Conservation (phyloP, 2,888 invertebrate genomes). For the Metalampra italica region DNA sequence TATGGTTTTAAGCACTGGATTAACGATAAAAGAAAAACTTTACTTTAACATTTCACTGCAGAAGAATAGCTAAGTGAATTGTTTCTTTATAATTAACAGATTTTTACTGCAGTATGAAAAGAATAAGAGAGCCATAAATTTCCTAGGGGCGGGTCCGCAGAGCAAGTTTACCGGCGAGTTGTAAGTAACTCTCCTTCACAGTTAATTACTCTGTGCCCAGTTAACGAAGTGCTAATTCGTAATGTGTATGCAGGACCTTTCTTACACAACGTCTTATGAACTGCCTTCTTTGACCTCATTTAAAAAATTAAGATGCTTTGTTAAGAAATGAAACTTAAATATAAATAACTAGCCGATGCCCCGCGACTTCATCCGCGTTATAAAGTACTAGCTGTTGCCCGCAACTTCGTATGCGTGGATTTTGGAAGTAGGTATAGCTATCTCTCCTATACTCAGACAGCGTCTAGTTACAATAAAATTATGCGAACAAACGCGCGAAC, state of each 20-base stretch:
- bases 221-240: conserved; percentile 60
- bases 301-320: neutral
- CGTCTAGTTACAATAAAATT: no score
- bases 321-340: neutral
- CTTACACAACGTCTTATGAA: conserved; percentile 28
- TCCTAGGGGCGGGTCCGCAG: conserved; percentile 25
- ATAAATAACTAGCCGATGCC: no score
- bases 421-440: no score
- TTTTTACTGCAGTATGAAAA: conserved; percentile 37
- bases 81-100: conserved; percentile 37
- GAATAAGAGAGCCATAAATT: conserved; percentile 51
- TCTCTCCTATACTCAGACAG: no score
- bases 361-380: no score
- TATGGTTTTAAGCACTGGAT: neutral
- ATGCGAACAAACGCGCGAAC: no score
- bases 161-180: conserved; percentile 31
- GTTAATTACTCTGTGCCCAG: conserved; percentile 64
- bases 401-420: no score
- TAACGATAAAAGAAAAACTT: neutral
- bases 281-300: conserved; percentile 18
- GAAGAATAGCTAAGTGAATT: conserved; percentile 15
- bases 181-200: conserved; percentile 46
- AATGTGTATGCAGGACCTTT: conserved; percentile 42
- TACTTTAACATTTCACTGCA: neutral
- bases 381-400: no score